Evolutionary conservation across 2,113 vertebrate genomes (phyloP), one percentile per base, ranked within the genome.

Genomic region (Sturnus vulgaris): DNA sequence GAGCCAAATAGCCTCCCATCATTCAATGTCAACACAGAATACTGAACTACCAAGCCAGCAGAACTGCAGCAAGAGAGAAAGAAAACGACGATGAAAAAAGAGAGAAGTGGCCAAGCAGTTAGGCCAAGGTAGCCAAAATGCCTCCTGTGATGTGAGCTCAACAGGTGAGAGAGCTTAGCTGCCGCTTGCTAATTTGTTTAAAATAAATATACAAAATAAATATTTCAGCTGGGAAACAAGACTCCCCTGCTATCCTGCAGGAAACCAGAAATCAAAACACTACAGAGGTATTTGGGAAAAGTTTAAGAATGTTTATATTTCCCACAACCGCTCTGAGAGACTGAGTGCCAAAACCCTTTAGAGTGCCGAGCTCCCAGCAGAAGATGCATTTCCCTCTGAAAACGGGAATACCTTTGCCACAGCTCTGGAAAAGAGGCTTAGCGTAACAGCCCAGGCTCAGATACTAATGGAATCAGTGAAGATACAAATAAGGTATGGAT

Each of bases 341-440:
- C 44, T 39, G 44, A 80, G 60, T 13, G 35, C 40, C 56, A 56
- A 88, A 66, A 73, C 33, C 72, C 64, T 68, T 59, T 30, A 31
- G 23, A 10, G 22, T 11, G 69, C 40, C 0, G 10, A 57, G 39
- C 50, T 71, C 63, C 40, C 6, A 42, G 40, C 60, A 33, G 22
- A 84, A 64, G 33, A 42, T 47, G 15, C 12, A 20, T 55, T 84
- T 85, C 61, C 39, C 44, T 44, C 56, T 71, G 69, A 33, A n/a
- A 94, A 86, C 0, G 5, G 61, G 53, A 89, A 78, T 6, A 47
- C 24, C 33, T 93, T 88, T 76, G n/a, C 56, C 80, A 66, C 31
- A 44, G 86, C 55, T 70, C 69, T 39, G 60, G 64, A 39, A 89
- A 91, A 95, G 90, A 92, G 65, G 90, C 65, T 96, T 89, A 92